A percentile compares a stretch with the other conserved stretches of the same genome.
These are phyloP conservation scores for Crocidura indochinensis DNA, from an alignment of 2,797 vertebrate species.

Conservation along the genomic window DNA sequence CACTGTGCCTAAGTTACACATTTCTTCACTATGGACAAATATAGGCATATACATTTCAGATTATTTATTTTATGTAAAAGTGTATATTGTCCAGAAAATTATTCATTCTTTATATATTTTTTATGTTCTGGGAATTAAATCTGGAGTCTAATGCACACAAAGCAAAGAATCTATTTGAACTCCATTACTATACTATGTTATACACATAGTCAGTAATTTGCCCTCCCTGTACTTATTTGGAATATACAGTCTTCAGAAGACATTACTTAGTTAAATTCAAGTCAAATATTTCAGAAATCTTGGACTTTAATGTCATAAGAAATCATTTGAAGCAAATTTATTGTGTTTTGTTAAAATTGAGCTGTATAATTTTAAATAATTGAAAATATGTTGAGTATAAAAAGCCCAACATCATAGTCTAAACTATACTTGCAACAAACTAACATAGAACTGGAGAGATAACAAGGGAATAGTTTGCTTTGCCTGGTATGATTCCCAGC, in stretches of 20 bases:
- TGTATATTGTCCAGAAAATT: background rate
- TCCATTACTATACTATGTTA: background rate
- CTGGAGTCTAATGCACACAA: too few relatives aligned
- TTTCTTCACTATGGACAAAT: background rate
- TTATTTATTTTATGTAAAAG: background rate
- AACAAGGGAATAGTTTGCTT: too few relatives aligned
- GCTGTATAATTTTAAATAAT: background rate
- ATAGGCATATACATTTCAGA: background rate
- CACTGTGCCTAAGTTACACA: conserved; percentile 5
- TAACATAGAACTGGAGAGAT: too few relatives aligned
- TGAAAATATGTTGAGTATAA: conserved; percentile 42
- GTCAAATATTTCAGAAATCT: background rate
- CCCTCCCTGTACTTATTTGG: background rate
- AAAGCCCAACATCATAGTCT: background rate
- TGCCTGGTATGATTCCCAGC: too few relatives aligned
- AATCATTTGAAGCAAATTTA: background rate
- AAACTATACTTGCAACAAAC: too few relatives aligned
- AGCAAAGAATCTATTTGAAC: too few relatives aligned
- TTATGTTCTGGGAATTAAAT: background rate
- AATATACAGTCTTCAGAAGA: background rate
- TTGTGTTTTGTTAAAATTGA: background rate
- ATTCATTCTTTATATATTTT: background rate
- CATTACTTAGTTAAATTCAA: conserved; percentile 7
- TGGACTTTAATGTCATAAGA: background rate
- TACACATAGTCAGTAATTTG: background rate